phyloP scores from a whole-genome alignment of 2,797 vertebrate species.

The Rhodeus uyekii region DNA sequence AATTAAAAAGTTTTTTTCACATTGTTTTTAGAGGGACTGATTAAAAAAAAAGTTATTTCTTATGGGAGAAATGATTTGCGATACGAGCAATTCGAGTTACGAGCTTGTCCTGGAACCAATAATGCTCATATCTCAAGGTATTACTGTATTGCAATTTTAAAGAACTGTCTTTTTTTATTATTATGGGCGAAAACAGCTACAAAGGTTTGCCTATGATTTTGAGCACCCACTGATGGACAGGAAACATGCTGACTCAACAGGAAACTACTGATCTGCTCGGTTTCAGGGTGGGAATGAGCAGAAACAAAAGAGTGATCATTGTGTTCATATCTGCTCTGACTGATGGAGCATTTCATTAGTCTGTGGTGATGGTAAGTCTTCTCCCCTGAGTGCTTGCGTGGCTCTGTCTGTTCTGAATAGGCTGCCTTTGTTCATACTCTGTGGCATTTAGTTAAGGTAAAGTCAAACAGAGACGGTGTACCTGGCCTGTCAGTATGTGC shows the following conservation, averaged over 20 bases:
- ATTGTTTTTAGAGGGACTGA: too few species aligned
- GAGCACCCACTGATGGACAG: constrained; percentile 50
- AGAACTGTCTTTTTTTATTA: neutral
- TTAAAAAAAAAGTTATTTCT: too few species aligned
- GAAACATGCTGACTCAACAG: constrained; percentile 70
- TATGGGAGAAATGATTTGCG: too few species aligned
- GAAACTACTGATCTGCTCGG: constrained; percentile 52
- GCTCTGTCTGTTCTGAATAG: constrained; percentile 34
- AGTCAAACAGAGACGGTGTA: constrained; percentile 30
- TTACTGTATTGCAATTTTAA: neutral
- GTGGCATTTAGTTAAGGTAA: constrained; percentile 22
- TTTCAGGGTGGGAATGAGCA: constrained; percentile 49
- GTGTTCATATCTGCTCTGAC: constrained; percentile 37
- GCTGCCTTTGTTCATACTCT: constrained; percentile 43
- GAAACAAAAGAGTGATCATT: constrained; percentile 49
- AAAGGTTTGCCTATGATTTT: neutral
- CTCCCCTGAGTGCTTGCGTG: constrained; percentile 22
- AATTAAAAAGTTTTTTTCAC: too few species aligned
- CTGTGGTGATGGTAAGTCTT: constrained; percentile 42
- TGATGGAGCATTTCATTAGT: constrained; percentile 41
- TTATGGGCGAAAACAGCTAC: neutral
- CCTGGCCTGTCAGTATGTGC: constrained; percentile 41
- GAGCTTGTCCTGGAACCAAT: too few species aligned
- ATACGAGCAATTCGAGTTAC: too few species aligned
- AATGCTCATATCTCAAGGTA: too few species aligned